Evolutionary conservation across 2,888 invertebrate genomes (phyloP), one percentile per base, ranked within the genome.

Genomic region (Onchidella celtica): DNA sequence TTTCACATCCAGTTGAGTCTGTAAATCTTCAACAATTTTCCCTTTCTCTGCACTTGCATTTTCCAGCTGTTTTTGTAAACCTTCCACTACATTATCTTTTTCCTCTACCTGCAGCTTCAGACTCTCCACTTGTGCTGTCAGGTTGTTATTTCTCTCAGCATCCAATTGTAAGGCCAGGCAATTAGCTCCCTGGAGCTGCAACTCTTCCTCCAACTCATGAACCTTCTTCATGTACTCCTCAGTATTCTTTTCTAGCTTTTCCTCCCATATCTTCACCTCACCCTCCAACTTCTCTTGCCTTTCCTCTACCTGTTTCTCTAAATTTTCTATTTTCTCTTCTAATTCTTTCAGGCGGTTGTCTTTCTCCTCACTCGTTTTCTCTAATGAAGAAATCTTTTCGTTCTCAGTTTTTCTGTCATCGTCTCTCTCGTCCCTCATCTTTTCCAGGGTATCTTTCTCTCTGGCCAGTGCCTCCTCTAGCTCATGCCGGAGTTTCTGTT

Each of bases 1-100:
- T 65, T 57, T 59, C 9, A 6, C 29, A 0, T 9, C 40, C n/a
- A 77, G 73, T 36, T 59, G 72, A 57, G 70, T 4, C 32, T 57
- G 74, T 80, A 79, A 82, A 89, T 88, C 86, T 84, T 90, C 88
- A 40, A 89, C 84, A 32, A 89, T 81, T 65, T 82, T 86, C 34
- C 88, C 87, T 82, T 88, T 88, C 82, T 88, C 87, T n/a, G 89
- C 89, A 65, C 88, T 87, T 17, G 83, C 69, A 11, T 89, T 88
- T 1, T 81, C 72, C 36, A 90, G 73, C 47, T 89, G 86, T 1
- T 73, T 80, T 81, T 87, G 85, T 63, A 91, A 87, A 55, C 83
- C 83, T 55, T 85, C 84, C 29, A 89, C 57, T 38, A 86, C 76
- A 63, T 3, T 24, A 36, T 78, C 79, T 66, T 66, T 76, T 86